Evolutionary conservation across 2,888 invertebrate species (phyloP).

Genomic region (Archaeoteleia sp.): DNA sequence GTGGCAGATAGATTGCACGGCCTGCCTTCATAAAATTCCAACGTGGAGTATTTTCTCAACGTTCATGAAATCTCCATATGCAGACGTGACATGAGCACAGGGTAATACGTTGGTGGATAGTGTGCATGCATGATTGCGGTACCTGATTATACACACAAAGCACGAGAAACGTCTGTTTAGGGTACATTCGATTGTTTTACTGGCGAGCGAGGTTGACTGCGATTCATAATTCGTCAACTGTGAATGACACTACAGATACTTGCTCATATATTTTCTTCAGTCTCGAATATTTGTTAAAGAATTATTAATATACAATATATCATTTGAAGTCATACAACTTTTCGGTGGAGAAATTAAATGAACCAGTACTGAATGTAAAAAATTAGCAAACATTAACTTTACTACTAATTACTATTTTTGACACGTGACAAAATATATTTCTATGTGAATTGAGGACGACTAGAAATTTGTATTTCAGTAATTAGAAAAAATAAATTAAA

Average conservation of each 20-base stretch:
- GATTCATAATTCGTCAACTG: slow-evolving; percentile 24
- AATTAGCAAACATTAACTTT: too few relatives aligned
- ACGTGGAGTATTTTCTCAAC: slow-evolving; percentile 49
- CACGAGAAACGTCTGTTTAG: slow-evolving; percentile 37
- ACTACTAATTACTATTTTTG: too few relatives aligned
- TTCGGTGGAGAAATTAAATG: too few relatives aligned
- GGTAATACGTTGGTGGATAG: slow-evolving; percentile 15
- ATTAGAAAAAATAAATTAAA: too few relatives aligned
- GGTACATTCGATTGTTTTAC: slow-evolving; percentile 49
- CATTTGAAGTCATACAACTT: too few relatives aligned
- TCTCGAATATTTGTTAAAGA: too few relatives aligned
- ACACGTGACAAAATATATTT: too few relatives aligned
- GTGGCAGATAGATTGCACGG: slow-evolving; percentile 24
- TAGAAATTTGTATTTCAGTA: too few relatives aligned
- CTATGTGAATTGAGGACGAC: too few relatives aligned
- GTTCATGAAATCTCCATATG: slow-evolving; percentile 58
- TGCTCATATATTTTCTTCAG: slow-evolving; percentile 27
- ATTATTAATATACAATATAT: too few relatives aligned
- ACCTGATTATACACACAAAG: slow-evolving; percentile 32
- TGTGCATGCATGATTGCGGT: slow-evolving; percentile 22
- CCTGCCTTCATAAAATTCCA: slow-evolving; percentile 32
- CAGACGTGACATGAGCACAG: slow-evolving; percentile 43
- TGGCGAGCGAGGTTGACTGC: slow-evolving; percentile 23
- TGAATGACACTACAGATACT: slow-evolving; percentile 31
- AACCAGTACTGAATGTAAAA: too few relatives aligned